Conservation (phyloP, 1,140 invertebrate species). For the Cyclina sinensis region DNA sequence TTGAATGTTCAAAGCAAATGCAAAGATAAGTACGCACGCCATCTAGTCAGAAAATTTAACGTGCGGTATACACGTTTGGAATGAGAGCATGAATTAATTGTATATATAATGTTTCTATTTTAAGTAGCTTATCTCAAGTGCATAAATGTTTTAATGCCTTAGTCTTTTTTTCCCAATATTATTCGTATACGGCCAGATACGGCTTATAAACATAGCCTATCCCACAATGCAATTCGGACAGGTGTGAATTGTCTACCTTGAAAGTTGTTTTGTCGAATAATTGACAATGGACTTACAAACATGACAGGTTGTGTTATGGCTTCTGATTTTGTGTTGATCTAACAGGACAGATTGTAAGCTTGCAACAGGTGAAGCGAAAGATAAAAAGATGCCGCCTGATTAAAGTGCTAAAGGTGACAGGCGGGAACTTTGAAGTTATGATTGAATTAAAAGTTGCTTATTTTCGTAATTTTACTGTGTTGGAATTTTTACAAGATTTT, state of each 20-base stretch:
- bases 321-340: neutral
- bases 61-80: too few relatives aligned
- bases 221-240: conserved; percentile 55
- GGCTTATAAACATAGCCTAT: neutral
- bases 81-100: too few relatives aligned
- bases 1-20: too few relatives aligned
- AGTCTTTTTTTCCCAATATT: too few relatives aligned
- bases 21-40: too few relatives aligned
- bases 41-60: too few relatives aligned
- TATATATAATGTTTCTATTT: too few relatives aligned
- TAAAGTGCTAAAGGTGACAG: conserved; percentile 23
- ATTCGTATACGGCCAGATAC: neutral
- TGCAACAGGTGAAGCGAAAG: neutral
- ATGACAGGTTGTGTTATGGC: neutral
- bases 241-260: conserved; percentile 68
- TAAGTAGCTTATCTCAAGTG: too few relatives aligned
- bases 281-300: neutral
- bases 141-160: too few relatives aligned
- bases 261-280: conserved; percentile 21
- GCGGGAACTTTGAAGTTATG: conserved; percentile 24
- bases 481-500: neutral
- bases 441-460: neutral
- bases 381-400: conserved; percentile 33
- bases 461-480: neutral
- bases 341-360: neutral